Evolutionary conservation across 2,888 invertebrate genomes (phyloP).

Genomic region (Latrodectus elegans): DNA sequence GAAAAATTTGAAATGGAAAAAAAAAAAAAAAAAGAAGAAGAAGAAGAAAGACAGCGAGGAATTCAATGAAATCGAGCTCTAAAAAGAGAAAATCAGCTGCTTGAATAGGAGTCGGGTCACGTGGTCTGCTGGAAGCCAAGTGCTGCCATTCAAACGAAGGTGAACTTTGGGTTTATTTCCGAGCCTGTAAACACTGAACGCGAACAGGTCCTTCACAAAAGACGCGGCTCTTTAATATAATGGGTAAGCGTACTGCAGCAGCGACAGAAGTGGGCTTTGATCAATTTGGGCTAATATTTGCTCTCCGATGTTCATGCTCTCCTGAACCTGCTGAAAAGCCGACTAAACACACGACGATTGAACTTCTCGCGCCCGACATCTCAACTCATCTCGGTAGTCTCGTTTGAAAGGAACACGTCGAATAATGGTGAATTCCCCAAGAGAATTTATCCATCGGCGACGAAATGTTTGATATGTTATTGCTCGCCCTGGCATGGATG

Average conservation of each 20-base stretch:
- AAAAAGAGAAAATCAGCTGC: slow-evolving; percentile 46
- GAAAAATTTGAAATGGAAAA: background rate
- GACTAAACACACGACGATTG: slow-evolving; percentile 66
- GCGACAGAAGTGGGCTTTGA: slow-evolving; percentile 34
- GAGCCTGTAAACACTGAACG: slow-evolving; percentile 63
- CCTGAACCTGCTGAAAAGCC: slow-evolving; percentile 54
- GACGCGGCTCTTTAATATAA: slow-evolving; percentile 65
- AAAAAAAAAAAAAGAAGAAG: too few relatives aligned
- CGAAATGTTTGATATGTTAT: slow-evolving; percentile 61
- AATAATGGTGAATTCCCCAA: slow-evolving; percentile 60
- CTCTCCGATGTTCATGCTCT: slow-evolving; percentile 67
- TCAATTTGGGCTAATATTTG: slow-evolving; percentile 65
- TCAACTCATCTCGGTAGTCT: slow-evolving; percentile 54
- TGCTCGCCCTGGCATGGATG: slow-evolving; percentile 58
- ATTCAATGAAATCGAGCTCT: slow-evolving; percentile 42
- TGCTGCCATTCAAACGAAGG: slow-evolving; percentile 67
- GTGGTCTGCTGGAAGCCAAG: slow-evolving; percentile 58
- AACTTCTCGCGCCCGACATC: slow-evolving; percentile 64
- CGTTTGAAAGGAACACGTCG: slow-evolving; percentile 52
- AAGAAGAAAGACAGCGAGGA: slow-evolving; percentile 11
- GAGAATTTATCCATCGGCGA: slow-evolving; percentile 60
- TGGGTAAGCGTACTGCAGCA: slow-evolving; percentile 55
- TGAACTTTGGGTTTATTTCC: slow-evolving; percentile 64
- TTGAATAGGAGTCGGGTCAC: slow-evolving; percentile 50
- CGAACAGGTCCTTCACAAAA: slow-evolving; percentile 46